Conservation (phyloP, 2,113 vertebrate genomes). For the Scolopax mira region DNA sequence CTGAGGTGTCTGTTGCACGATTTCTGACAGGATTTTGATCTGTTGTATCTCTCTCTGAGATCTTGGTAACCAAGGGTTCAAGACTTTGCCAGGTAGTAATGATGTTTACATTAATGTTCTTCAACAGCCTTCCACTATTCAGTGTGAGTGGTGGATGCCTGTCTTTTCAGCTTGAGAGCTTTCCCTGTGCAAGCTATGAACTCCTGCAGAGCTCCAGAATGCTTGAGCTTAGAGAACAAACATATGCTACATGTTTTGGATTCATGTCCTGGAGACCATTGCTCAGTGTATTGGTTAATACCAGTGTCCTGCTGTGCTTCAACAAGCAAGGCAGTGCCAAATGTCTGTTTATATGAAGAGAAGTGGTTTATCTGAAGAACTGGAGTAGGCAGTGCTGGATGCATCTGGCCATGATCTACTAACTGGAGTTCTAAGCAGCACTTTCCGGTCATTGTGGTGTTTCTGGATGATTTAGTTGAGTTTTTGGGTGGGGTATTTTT, state of each 20-base stretch:
- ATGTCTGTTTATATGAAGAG: background rate
- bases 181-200: background rate
- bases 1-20: background rate
- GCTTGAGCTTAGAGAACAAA: background rate
- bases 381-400: background rate
- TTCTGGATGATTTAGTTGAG: background rate
- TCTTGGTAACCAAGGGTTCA: background rate
- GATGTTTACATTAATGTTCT: background rate
- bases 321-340: background rate
- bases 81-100: background rate
- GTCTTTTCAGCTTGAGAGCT: background rate
- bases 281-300: background rate
- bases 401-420: background rate
- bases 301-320: background rate
- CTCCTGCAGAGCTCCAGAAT: background rate
- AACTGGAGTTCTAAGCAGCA: background rate
- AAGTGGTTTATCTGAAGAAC: background rate
- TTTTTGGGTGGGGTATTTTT: background rate
- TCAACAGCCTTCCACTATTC: background rate
- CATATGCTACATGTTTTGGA: background rate
- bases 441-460: background rate
- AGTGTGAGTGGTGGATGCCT: background rate
- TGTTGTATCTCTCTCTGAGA: background rate
- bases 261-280: background rate
- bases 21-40: background rate